Base-by-base conservation (phyloP, 2,113 vertebrate genomes). In the Phaetusa simplex region DNA sequence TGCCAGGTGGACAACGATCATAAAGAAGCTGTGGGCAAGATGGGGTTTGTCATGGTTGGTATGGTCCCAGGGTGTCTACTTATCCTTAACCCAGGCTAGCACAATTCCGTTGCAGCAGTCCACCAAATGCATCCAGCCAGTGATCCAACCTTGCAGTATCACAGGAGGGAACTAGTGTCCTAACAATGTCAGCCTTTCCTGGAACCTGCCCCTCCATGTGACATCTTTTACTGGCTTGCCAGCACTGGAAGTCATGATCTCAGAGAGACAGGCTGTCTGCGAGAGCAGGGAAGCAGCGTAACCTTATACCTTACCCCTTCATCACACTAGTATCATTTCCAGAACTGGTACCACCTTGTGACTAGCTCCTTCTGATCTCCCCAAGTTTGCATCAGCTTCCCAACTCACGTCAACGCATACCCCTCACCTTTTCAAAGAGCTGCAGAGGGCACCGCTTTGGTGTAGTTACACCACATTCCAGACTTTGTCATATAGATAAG, bases 1-100 rank as follows among this genome's bases (percentile, higher is more conserved):
- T 99, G 99, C 97, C 99, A 99, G 98, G 99, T 99, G 97, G 99
- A 99, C 98, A 99, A 99, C 3, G 99, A 99, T 93, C 99, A 99
- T 96, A 99, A 99, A 91, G 99, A 99, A 93, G 99, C 99, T 2
- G 99, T 99, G 92, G 99, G 99, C 62, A 99, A 99, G 98, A 99
- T 99, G 99, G 99, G 99, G 36, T 99, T 99, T 38, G 99, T 99
- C 18, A 99, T 99, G 99, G 99, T 99, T 91, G 82, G 98, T 97
- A 90, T 74, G 80, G 15, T 84, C 81, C 83, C 83, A 49, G 6
- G 50, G 42, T 49, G 53, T 59, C 78, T 94, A 1, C n/a, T 86
- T 92, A 72, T 14, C 77, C 29, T 1, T 96, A 90, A 90, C 58
- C 52, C 55, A 85, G 66, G 50, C 86, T 42, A 71, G 91, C 47